Base-by-base conservation (phyloP, 2,888 invertebrate species). In the Synergus itoensis region DNA sequence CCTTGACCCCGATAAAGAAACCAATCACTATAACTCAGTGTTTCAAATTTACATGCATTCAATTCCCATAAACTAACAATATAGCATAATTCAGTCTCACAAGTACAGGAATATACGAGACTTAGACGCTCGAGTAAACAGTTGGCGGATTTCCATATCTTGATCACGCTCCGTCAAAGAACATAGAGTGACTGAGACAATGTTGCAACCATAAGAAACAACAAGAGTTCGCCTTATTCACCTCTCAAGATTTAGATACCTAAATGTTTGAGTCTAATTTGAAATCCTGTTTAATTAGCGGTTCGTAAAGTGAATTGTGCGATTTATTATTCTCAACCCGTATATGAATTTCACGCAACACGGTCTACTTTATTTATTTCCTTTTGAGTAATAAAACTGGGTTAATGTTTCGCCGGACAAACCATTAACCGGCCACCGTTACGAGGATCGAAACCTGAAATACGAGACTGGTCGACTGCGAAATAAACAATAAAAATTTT, bases 81-180 rank as follows among this genome's bases (percentile, higher is more conserved):
- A 53, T 28, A n/a, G 48, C 53, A 73, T 53, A 73, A 73, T 53
- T 73, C 53, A 73, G 53, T 53, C n/a, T 73, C 73, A 53, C 40
- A 73, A 73, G 53, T 73, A 53, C 73, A 53, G 53, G 36, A 73
- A 73, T 57, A 73, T 73, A 73, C 48, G 73, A 73, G 73, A 53
- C 73, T 73, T 73, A 73, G 53, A 53, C 40, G 48, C 73, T 73
- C 48, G 73, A 53, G 73, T 73, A 81, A 80, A 83, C 82, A 83
- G 80, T 79, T 84, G 84, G 84, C 84, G 83, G 79, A 82, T 83
- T 84, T 84, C 84, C 84, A 84, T 84, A 84, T 84, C 84, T 84
- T 83, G 84, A 84, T 84, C 84, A 81, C 80, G 84, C 84, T 83
- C 80, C 84, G 81, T 84, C 84, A 83, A 73, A 79, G 84, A 82